These are phyloP conservation scores for Ommatoiulus sabulosus DNA, from an alignment of 2,888 invertebrate genomes.

Conservation along the genomic window DNA sequence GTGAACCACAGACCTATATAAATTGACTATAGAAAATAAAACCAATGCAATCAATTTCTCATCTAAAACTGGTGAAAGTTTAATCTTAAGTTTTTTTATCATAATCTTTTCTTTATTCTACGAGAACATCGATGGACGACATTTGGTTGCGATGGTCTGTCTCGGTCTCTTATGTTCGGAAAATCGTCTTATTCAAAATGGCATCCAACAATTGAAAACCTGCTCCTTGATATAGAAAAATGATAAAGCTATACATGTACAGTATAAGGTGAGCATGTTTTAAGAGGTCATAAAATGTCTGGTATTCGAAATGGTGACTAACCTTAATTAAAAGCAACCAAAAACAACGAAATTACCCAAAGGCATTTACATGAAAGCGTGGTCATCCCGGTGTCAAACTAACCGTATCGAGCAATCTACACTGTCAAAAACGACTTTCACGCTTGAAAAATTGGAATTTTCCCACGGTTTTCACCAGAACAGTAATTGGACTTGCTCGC, in stretches of 20 bases:
- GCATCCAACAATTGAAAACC: background rate
- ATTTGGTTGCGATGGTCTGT: too few relatives aligned
- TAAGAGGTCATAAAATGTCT: background rate
- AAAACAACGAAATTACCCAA: background rate
- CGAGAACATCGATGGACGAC: too few relatives aligned
- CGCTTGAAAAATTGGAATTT: background rate
- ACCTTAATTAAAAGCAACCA: background rate
- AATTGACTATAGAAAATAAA: too few relatives aligned
- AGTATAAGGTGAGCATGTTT: background rate
- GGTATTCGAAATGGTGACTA: background rate
- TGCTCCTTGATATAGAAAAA: background rate
- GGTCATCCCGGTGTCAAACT: background rate
- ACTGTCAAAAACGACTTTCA: background rate
- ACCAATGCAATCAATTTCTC: too few relatives aligned
- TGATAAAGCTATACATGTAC: background rate
- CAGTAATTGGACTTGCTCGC: background rate
- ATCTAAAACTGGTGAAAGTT: too few relatives aligned
- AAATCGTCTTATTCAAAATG: background rate
- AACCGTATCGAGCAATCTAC: conserved; percentile 4
- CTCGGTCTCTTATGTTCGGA: too few relatives aligned
- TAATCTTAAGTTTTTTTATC: too few relatives aligned
- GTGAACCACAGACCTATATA: too few relatives aligned
- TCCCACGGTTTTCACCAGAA: conserved; percentile 21
- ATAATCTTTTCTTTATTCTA: too few relatives aligned
- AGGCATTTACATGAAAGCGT: conserved; percentile 7